phyloP scores from a whole-genome alignment of 2,888 invertebrate species.

The Nomada flava region DNA sequence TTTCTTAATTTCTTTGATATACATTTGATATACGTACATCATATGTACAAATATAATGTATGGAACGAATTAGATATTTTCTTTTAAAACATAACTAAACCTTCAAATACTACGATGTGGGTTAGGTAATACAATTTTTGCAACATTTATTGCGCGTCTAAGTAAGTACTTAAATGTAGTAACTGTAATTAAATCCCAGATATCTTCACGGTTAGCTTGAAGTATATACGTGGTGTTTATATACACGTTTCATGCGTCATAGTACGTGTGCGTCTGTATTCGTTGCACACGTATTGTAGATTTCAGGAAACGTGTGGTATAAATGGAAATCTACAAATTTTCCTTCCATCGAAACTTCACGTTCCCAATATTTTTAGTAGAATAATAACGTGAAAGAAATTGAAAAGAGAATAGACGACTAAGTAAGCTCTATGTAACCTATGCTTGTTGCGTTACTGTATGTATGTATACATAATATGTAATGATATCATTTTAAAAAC shows the following conservation, averaged over 20 bases:
- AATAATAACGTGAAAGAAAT: not conserved
- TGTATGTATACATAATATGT: no score
- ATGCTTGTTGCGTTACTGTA: not conserved
- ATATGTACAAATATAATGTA: not conserved
- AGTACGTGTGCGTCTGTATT: not conserved
- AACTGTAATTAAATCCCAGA: constrained; percentile 6
- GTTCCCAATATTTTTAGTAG: not conserved
- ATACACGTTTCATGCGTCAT: constrained; percentile 18
- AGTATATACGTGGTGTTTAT: not conserved
- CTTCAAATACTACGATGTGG: not conserved
- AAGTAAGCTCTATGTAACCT: not conserved
- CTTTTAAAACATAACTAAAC: not conserved
- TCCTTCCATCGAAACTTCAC: not conserved
- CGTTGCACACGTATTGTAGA: not conserved
- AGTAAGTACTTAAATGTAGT: not conserved
- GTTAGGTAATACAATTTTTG: no score
- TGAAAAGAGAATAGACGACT: not conserved
- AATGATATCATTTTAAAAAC: not conserved
- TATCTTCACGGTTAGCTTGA: constrained; percentile 8
- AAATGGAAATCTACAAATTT: constrained; percentile 13
- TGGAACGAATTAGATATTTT: not conserved
- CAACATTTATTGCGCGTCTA: not conserved
- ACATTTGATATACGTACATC: no score
- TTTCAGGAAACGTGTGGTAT: constrained; percentile 2
- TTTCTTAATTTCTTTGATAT: not conserved